Percentiles rank a stretch among this genome's conserved stretches.
phyloP scores from a whole-genome alignment of 2,888 invertebrate species.

The Cephus nigrinus region DNA sequence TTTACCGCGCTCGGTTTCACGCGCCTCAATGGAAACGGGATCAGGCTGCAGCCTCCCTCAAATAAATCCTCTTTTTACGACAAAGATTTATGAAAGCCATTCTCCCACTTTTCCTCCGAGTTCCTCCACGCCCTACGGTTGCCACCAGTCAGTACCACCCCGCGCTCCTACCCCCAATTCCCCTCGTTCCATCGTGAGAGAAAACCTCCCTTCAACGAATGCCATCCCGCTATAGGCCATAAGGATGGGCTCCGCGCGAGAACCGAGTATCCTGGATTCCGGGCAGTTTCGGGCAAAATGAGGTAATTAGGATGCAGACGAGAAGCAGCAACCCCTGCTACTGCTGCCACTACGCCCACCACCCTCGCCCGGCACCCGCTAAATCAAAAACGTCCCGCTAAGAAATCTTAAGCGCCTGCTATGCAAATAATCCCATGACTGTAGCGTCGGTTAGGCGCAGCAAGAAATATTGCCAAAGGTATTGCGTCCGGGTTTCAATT shows the following conservation, averaged over 20 bases:
- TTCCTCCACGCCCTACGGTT: constrained; percentile 17
- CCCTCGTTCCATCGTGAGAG: constrained; percentile 10
- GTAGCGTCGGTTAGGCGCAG: constrained; percentile 1
- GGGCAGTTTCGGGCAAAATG: constrained; percentile 59
- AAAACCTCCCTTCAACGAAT: not conserved
- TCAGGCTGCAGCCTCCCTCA: constrained; percentile 46
- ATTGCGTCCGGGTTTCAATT: not conserved
- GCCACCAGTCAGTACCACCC: constrained; percentile 17
- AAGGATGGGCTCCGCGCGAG: constrained; percentile 10
- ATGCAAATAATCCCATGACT: constrained; percentile 47
- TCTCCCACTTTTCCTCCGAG: constrained; percentile 41
- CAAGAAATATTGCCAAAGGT: constrained; percentile 2
- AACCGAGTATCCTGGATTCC: constrained; percentile 50
- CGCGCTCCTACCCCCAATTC: constrained; percentile 19
- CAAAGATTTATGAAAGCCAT: constrained; percentile 65
- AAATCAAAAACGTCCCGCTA: constrained; percentile 60
- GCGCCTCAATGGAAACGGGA: constrained; percentile 51
- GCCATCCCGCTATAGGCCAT: constrained; percentile 21
- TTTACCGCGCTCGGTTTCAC: constrained; percentile 50
- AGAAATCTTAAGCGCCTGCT: constrained; percentile 54
- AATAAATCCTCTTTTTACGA: constrained; percentile 66
- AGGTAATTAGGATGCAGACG: constrained; percentile 65
- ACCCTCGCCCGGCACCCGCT: constrained; percentile 28
- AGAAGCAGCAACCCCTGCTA: constrained; percentile 33
- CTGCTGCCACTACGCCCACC: constrained; percentile 22